Base-by-base conservation (phyloP, 2,797 vertebrate species). In the Hipposideros larvatus region DNA sequence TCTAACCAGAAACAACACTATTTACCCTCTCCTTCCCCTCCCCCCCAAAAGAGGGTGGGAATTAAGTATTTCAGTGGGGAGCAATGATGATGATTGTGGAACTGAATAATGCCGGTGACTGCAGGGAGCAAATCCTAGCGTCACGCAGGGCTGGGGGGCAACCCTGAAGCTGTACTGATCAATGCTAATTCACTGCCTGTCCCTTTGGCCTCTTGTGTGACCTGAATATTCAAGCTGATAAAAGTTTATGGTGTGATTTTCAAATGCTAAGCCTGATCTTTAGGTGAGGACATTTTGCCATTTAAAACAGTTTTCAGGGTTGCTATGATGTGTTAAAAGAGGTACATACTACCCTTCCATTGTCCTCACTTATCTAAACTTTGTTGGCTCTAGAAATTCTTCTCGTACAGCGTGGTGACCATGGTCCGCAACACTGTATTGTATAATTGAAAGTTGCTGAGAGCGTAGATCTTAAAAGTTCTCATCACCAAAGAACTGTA, bases 231-330 rank as follows among this genome's bases (percentile, higher is more conserved):
- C 28, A 91, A 61, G 34, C 24, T 37, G n/a, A 41, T 68, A 21
- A 22, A 41, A 65, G 34, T 70, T 34, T 28, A 41, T 48, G 11
- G 34, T 6, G 51, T 82, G 66, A 48, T 80, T 59, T 96, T 80
- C 4, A 19, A 91, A 37, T n/a, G 46, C 43, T 21, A 37, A 13
- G 14, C 21, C 70, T 5, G 48, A 53, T 68, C 31, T 16, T 80
- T 11, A 9, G 48, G 15, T 24, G 14, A 57, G 24, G 48, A n/a
- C 7, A 1, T n/a, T 92, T 79, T 94, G 59, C 48, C 63, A 61
- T 87, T 74, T 78, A 26, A 41, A 79, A 57, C 9, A 24, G 43
- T 93, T 96, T 63, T 63, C 22, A 16, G 41, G 16, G 61, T 78
- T 53, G 22, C 8, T 15, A 13, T 80, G 21, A n/a, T 3, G n/a